These are phyloP conservation scores for Colius striatus DNA, from an alignment of 2,113 vertebrate genomes.

Conservation along the genomic window DNA sequence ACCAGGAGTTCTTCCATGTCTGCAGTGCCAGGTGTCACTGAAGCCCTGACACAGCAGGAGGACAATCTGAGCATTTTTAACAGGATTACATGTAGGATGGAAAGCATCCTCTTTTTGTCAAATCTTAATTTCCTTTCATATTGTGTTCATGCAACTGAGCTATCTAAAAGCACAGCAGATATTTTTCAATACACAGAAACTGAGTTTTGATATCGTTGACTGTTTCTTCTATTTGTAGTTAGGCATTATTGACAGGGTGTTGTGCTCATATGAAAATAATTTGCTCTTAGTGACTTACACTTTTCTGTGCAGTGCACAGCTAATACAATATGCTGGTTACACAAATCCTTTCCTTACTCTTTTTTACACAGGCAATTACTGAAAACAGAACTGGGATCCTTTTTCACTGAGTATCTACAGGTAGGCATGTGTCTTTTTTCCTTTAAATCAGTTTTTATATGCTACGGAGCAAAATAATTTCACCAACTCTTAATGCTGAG, in stretches of 20 bases:
- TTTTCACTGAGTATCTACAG: constrained; percentile 96
- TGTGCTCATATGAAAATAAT: not conserved
- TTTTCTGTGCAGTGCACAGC: not conserved
- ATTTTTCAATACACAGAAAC: not conserved
- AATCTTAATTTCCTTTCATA: not conserved
- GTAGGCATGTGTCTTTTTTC: constrained; percentile 64
- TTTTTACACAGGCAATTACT: constrained; percentile 85
- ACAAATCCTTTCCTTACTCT: not conserved
- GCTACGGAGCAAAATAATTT: not conserved
- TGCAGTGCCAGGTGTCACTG: not conserved
- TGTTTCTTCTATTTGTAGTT: not conserved
- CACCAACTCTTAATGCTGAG: not conserved
- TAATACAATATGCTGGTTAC: not conserved
- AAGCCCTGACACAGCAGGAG: not conserved
- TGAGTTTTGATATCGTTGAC: not conserved
- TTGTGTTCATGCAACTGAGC: not conserved
- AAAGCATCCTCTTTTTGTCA: not conserved
- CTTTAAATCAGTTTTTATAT: not conserved
- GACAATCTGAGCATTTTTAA: not conserved
- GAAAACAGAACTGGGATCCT: constrained; percentile 96
- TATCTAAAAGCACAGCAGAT: not conserved
- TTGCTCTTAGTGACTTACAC: not conserved
- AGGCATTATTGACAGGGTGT: not conserved
- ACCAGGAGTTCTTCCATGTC: not conserved
- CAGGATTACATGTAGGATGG: not conserved